phyloP scores from a whole-genome alignment of 2,113 vertebrate genomes.

The Mesitornis unicolor region DNA sequence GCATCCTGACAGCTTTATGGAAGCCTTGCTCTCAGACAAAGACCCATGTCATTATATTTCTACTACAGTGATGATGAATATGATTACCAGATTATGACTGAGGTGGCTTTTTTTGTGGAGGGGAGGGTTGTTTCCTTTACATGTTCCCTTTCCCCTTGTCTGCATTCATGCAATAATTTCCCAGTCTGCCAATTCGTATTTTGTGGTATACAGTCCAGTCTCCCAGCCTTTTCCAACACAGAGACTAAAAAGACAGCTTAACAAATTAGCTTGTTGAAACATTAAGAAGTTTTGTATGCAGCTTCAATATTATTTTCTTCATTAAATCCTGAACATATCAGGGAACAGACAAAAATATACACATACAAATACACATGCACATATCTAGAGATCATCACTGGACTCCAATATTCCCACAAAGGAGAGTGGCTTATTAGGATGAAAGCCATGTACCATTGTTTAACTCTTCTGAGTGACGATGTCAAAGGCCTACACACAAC shows the following conservation, averaged over 20 bases:
- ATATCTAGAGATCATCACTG: not conserved
- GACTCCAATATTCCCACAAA: not conserved
- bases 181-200: not conserved
- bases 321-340: not conserved
- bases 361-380: not conserved
- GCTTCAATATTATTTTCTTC: not conserved
- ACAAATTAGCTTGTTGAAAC: not conserved
- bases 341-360: not conserved
- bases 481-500: not conserved
- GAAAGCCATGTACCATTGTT: not conserved
- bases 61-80: not conserved
- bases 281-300: not conserved
- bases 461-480: not conserved
- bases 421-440: not conserved
- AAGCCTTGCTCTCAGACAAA: constrained; percentile 20
- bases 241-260: not conserved
- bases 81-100: not conserved
- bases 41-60: not conserved
- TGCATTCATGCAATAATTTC: not conserved
- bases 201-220: not conserved
- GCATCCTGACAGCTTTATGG: constrained; percentile 10
- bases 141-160: not conserved
- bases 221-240: not conserved
- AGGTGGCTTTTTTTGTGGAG: not conserved
- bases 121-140: not conserved